A percentile compares a stretch with the other conserved stretches of the same genome.
These are phyloP conservation scores for Pollenia angustigena DNA, from an alignment of 2,888 invertebrate species.

Conservation along the genomic window DNA sequence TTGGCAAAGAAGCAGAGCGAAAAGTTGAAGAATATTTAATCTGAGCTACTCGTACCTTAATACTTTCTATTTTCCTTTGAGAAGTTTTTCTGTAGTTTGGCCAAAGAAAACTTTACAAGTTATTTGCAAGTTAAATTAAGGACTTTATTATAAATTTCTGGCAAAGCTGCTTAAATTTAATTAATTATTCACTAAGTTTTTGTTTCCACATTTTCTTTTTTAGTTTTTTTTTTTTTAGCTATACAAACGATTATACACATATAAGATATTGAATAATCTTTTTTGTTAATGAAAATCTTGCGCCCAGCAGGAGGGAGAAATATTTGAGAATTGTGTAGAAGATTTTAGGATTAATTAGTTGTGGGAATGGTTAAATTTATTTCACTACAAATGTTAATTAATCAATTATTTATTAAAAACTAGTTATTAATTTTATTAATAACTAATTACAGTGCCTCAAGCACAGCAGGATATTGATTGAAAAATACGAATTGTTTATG, in stretches of 20 bases:
- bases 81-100: neutral
- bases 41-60: conserved; percentile 16
- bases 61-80: conserved; percentile 4
- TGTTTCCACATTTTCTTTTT: neutral
- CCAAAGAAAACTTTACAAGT: conserved; percentile 23
- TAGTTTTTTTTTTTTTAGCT: conserved; percentile 1
- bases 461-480: neutral
- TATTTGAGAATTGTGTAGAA: neutral
- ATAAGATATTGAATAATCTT: neutral
- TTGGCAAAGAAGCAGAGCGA: neutral
- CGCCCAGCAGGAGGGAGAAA: neutral
- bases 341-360: conserved; percentile 11
- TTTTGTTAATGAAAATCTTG: no score
- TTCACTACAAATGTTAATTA: neutral
- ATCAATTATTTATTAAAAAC: neutral
- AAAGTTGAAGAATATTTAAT: conserved; percentile 36
- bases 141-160: conserved; percentile 31
- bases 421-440: neutral
- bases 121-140: conserved; percentile 45
- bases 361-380: conserved; percentile 10
- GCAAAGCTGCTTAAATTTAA: conserved; percentile 49
- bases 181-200: conserved; percentile 47
- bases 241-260: neutral
- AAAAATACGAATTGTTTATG: neutral
- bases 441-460: neutral